Evolutionary conservation across 1,140 invertebrate genomes (phyloP).

Genomic region (Saccostrea glomerata): DNA sequence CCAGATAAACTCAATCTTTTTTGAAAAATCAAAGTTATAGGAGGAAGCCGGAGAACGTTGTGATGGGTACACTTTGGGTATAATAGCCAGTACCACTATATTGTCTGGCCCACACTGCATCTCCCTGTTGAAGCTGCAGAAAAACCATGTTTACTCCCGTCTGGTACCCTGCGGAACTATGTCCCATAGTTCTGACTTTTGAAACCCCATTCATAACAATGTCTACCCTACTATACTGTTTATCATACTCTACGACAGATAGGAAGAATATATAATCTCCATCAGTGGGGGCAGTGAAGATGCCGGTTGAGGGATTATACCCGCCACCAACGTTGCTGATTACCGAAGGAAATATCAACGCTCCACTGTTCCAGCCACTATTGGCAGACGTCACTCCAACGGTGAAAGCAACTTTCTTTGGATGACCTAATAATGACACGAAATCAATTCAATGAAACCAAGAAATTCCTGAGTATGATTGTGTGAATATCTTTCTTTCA

Average conservation of each 20-base stretch:
- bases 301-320: background rate
- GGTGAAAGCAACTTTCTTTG: background rate
- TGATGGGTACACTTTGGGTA: background rate
- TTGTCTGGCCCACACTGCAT: background rate
- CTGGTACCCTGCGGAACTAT: background rate
- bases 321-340: background rate
- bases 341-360: background rate
- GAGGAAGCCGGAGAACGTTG: constrained; percentile 16
- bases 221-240: background rate
- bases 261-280: background rate
- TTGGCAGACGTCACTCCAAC: background rate
- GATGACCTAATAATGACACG: background rate
- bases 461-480: too few relatives aligned
- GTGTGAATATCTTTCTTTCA: too few relatives aligned
- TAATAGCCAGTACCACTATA: background rate
- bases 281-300: background rate
- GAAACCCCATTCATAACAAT: background rate
- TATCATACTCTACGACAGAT: background rate
- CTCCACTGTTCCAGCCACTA: background rate
- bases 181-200: background rate
- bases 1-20: too few relatives aligned
- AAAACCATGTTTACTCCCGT: constrained; percentile 12
- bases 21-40: too few relatives aligned
- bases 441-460: too few relatives aligned
- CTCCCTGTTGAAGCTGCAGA: background rate